Evolutionary conservation across 2,113 vertebrate genomes (phyloP), one percentile per base, ranked within the genome.

Genomic region (Daubentonia madagascariensis): DNA sequence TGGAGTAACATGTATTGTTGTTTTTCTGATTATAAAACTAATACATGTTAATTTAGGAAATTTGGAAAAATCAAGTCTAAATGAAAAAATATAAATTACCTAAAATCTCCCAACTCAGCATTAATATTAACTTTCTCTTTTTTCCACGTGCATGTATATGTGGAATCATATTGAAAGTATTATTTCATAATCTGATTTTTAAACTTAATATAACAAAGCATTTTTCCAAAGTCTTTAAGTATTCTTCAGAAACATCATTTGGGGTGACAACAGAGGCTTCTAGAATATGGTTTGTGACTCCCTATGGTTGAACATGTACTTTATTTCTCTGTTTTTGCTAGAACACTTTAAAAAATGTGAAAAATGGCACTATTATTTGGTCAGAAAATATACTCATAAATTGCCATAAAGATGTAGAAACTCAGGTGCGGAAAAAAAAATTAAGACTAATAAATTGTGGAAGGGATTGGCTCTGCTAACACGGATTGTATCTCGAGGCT

Each of bases 351-450:
- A 2, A 76, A 95, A 90, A 30, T 45, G 30, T 50, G 28, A 93
- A 35, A 84, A 88, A 70, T 37, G 88, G n/a, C 11, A 78, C 35
- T 70, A 52, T 63, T 63, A 79, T 5, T 83, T 54, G 54, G 11
- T 37, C 57, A 96, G 25, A 76, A 93, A 92, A 94, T 87, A 85
- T 84, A 65, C 10, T 86, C 50, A 78, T 48, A 57, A 81, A 45
- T 81, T 97, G 43, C 92, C 94, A 57, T 85, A 91, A 63, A 91
- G 35, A 93, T 85, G 81, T 72, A 91, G 65, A 85, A 75, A 94
- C 48, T 73, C 17, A 85, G 28, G 84, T 95, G 3, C 11, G 54
- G 32, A 72, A 86, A 78, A 72, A 85, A 61, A 84, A 96, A 73
- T 88, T 50, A 95, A 90, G 75, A 89, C n/a, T 89, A 85, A 92